phyloP scores from a whole-genome alignment of 2,888 invertebrate genomes.

The Agrochola circellaris region DNA sequence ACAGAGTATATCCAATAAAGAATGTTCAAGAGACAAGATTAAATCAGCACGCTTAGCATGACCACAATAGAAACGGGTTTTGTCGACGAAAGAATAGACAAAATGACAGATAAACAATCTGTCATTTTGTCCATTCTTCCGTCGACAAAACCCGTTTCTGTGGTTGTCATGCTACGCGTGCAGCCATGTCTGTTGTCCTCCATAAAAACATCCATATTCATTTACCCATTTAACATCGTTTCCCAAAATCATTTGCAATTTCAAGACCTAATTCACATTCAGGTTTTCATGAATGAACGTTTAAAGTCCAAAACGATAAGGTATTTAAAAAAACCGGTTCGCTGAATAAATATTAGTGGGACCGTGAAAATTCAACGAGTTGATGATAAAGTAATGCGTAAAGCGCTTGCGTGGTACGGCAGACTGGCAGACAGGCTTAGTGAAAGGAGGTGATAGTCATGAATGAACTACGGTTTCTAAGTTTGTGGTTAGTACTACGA shows the following conservation, averaged over 20 bases:
- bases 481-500: slow-evolving; percentile 19
- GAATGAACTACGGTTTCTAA: slow-evolving; percentile 50
- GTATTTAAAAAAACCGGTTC: slow-evolving; percentile 52
- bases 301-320: slow-evolving; percentile 46
- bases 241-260: slow-evolving; percentile 45
- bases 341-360: slow-evolving; percentile 46
- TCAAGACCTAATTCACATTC: slow-evolving; percentile 53
- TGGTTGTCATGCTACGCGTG: too few relatives aligned
- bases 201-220: slow-evolving; percentile 11
- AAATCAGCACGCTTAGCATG: too few relatives aligned
- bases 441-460: slow-evolving; percentile 42
- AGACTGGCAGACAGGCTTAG: slow-evolving; percentile 41
- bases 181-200: background rate
- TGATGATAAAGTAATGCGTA: slow-evolving; percentile 49
- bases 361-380: slow-evolving; percentile 58
- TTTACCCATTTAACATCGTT: slow-evolving; percentile 15
- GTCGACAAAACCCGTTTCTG: too few relatives aligned
- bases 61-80: too few relatives aligned
- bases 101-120: too few relatives aligned
- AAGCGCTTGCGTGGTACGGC: slow-evolving; percentile 31
- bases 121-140: too few relatives aligned
- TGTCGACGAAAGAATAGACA: too few relatives aligned
- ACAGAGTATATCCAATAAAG: background rate
- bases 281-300: slow-evolving; percentile 63
- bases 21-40: background rate